Evolutionary conservation across 2,797 vertebrate genomes (phyloP), one percentile per base, ranked within the genome.

Genomic region (Helostoma temminkii): DNA sequence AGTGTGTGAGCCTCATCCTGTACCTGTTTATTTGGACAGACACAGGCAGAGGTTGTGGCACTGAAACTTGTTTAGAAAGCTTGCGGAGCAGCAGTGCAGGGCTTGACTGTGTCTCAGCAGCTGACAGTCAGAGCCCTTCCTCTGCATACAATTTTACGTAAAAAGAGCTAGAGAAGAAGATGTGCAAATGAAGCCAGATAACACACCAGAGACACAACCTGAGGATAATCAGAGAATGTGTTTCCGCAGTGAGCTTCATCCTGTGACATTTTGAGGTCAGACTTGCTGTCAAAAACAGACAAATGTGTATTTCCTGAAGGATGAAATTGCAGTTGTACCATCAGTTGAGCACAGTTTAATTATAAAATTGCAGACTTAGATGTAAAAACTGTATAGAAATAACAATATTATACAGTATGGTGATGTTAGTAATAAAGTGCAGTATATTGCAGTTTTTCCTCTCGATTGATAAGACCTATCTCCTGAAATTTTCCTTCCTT

Each of bases 11-110:
- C 71, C 42, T 24, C 78, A 56, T 66, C 52, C 66, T 80, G 83
- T 81, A 77, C 74, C 66, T 80, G 80, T 83, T 90, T 86, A 85
- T 91, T 72, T 85, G 72, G 78, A 80, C 76, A 56, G 89, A 90
- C 78, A 54, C 22, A 16, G 61, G 78, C 58, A 71, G 76, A 80
- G 82, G 83, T 56, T 70, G 75, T 53, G 53, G 79, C 73, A 78
- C 71, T 83, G 84, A 82, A 83, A 74, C 64, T 64, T 67, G 82
- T 88, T 84, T 79, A 59, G 74, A 76, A 73, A 83, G 74, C 77
- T 69, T 52, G 76, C 39, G 49, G 80, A 80, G 79, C 68, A 71
- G 70, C 62, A 36, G 66, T 60, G 71, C 71, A 65, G 26, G 54
- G 67, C 80, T 43, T 68, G 79, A 81, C 62, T 36, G 72, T 45